A percentile compares a stretch with the other conserved stretches of the same genome.
Evolutionary conservation across 2,888 invertebrate genomes (phyloP).

Genomic region (Platycheirus rosarum): DNA sequence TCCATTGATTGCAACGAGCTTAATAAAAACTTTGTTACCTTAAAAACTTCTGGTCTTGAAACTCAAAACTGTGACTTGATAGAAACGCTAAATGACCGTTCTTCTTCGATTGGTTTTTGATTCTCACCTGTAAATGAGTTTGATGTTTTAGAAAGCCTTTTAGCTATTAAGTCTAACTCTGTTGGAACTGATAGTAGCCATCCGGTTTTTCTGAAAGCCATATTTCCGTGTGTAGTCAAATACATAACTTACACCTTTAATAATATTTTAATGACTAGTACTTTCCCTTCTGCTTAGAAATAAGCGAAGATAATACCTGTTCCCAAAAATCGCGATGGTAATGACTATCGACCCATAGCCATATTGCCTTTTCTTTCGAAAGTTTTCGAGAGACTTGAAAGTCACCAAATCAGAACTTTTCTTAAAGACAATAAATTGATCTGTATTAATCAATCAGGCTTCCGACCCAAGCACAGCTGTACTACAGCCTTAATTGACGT

Average conservation of each 20-base stretch:
- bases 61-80: background rate
- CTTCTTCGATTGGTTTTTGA: background rate
- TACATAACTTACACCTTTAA: background rate
- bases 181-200: background rate
- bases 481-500: too few species aligned
- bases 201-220: background rate
- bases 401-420: too few species aligned
- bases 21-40: background rate
- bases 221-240: background rate
- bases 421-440: too few species aligned
- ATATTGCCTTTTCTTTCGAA: too few species aligned
- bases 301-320: background rate
- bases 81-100: background rate
- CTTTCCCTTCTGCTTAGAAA: background rate
- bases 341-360: background rate
- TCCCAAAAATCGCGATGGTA: background rate
- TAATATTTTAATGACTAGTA: background rate
- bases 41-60: background rate
- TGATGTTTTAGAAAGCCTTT: background rate
- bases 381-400: too few species aligned
- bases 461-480: too few species aligned
- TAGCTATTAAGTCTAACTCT: constrained; percentile 1
- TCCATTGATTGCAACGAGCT: background rate
- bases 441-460: too few species aligned
- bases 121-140: background rate